phyloP scores from a whole-genome alignment of 2,888 invertebrate species.

The Cynaeus angustus region DNA sequence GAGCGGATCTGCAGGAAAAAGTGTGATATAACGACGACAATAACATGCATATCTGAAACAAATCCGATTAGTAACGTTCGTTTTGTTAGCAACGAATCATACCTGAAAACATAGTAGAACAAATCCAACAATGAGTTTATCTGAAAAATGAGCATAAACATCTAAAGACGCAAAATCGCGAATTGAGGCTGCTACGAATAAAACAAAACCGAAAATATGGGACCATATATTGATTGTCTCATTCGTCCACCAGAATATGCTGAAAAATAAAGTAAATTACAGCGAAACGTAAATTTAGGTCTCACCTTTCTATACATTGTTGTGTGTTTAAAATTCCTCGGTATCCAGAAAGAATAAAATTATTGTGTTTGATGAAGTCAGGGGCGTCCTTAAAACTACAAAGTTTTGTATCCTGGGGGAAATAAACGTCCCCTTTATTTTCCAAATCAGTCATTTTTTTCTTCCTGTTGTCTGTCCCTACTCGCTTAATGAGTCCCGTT shows the following conservation, averaged over 20 bases:
- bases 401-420: slow-evolving; percentile 64
- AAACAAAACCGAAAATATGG: slow-evolving; percentile 89
- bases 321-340: slow-evolving; percentile 87
- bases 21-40: slow-evolving; percentile 95
- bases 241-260: slow-evolving; percentile 97
- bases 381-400: slow-evolving; percentile 79
- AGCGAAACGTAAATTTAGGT: background rate
- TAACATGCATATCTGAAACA: slow-evolving; percentile 89
- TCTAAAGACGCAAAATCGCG: slow-evolving; percentile 88
- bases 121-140: slow-evolving; percentile 89
- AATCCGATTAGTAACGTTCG: background rate
- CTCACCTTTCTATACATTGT: slow-evolving; percentile 90
- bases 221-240: slow-evolving; percentile 99
- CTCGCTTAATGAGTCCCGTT: background rate
- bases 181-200: slow-evolving; percentile 88
- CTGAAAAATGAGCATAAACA: slow-evolving; percentile 84
- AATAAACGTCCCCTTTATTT: slow-evolving; percentile 55
- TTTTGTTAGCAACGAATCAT: slow-evolving; percentile 64
- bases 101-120: slow-evolving; percentile 93
- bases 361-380: slow-evolving; percentile 89
- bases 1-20: slow-evolving; percentile 93
- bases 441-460: slow-evolving; percentile 8
- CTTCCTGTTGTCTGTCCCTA: slow-evolving; percentile 18
- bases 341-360: slow-evolving; percentile 89
- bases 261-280: slow-evolving; percentile 70